Evolutionary conservation across 2,888 invertebrate genomes (phyloP).

Genomic region (Busseola fusca): DNA sequence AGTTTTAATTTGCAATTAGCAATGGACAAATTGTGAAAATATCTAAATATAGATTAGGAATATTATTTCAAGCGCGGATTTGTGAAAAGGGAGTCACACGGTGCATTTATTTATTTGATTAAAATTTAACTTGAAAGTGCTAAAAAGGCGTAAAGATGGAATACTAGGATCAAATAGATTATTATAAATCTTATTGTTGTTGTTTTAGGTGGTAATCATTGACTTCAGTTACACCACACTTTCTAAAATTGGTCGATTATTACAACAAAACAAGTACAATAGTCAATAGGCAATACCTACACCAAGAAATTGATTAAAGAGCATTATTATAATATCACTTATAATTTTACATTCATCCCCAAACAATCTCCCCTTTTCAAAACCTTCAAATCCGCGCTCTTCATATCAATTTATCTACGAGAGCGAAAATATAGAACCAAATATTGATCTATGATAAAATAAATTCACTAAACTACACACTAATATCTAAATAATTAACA

Average conservation of each 20-base stretch:
- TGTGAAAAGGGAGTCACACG: constrained; percentile 26
- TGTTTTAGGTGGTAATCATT: not conserved
- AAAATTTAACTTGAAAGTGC: constrained; percentile 6
- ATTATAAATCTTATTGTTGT: not conserved
- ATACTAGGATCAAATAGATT: constrained; percentile 9
- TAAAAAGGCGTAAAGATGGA: constrained; percentile 3
- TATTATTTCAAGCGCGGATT: constrained; percentile 59
- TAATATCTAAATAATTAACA: constrained; percentile 68
- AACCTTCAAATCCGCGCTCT: constrained; percentile 57
- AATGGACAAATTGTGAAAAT: constrained; percentile 56
- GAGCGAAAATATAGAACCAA: constrained; percentile 60
- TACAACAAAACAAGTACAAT: constrained; percentile 15
- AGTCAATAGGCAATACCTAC: not conserved
- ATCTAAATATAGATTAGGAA: constrained; percentile 60
- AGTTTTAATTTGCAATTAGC: constrained; percentile 52
- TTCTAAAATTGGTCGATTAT: constrained; percentile 24
- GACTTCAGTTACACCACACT: not conserved
- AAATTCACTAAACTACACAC: constrained; percentile 75
- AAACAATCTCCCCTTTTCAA: constrained; percentile 22
- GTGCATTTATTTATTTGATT: constrained; percentile 10
- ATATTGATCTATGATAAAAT: constrained; percentile 70
- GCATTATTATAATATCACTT: constrained; percentile 7
- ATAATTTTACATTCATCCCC: not conserved
- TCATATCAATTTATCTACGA: constrained; percentile 46
- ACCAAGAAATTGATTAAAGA: constrained; percentile 1